phyloP scores from a whole-genome alignment of 2,888 invertebrate species.

The Cantharis nigra region DNA sequence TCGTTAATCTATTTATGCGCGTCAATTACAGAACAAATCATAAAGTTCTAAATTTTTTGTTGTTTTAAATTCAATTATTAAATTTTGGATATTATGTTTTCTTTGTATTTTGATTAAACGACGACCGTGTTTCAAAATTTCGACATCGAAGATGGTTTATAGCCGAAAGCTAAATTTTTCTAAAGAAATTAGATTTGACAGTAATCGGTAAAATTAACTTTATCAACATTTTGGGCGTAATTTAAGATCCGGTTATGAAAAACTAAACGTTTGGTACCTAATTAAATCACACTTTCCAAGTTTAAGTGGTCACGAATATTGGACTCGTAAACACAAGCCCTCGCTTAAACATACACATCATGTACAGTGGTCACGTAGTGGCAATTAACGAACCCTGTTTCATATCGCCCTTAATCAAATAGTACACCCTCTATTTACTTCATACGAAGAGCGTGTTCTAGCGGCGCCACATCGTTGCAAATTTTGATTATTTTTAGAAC shows the following conservation, averaged over 20 bases:
- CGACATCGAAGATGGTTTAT: no score
- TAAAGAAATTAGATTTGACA: background rate
- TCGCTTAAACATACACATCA: slow-evolving; percentile 28
- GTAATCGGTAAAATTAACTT: background rate
- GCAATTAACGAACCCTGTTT: slow-evolving; percentile 50
- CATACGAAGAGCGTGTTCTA: slow-evolving; percentile 34
- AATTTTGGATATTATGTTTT: no score
- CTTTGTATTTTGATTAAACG: no score
- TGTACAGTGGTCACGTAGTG: slow-evolving; percentile 36
- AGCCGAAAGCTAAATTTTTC: no score
- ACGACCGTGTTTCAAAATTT: no score
- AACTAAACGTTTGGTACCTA: background rate
- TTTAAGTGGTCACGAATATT: slow-evolving; percentile 28
- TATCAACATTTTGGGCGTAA: background rate
- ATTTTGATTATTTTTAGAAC: slow-evolving; percentile 34
- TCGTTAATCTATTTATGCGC: no score
- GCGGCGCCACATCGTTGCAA: slow-evolving; percentile 30
- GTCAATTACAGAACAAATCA: no score
- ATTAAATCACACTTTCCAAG: slow-evolving; percentile 28
- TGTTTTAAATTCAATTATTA: no score
- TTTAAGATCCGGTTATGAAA: background rate
- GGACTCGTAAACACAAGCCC: slow-evolving; percentile 40
- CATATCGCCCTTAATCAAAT: slow-evolving; percentile 45
- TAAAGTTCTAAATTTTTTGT: no score
- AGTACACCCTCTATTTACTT: slow-evolving; percentile 35